phyloP scores from a whole-genome alignment of 2,888 invertebrate genomes.

The Cyclophora punctaria region DNA sequence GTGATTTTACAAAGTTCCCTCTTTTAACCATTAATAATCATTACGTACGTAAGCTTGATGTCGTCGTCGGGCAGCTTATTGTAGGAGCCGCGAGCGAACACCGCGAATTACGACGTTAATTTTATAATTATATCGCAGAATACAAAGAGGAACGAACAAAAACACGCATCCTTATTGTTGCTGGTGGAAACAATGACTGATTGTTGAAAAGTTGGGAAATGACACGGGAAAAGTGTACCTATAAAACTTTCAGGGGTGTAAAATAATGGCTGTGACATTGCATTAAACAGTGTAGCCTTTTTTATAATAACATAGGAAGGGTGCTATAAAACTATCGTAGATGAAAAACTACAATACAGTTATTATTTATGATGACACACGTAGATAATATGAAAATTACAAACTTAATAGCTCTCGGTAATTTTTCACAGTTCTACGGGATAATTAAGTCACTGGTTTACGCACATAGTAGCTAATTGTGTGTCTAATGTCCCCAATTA shows the following conservation, averaged over 20 bases:
- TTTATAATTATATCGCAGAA: conserved; percentile 53
- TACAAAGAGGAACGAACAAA: conserved; percentile 48
- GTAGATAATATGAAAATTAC: no score
- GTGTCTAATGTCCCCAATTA: no score
- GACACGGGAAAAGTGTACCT: conserved; percentile 29
- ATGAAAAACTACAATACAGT: no score
- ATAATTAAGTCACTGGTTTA: no score
- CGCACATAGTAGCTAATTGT: no score
- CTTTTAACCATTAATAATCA: conserved; percentile 58
- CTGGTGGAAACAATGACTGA: conserved; percentile 44
- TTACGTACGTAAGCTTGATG: conserved; percentile 38
- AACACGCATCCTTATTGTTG: conserved; percentile 52
- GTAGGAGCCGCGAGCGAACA: conserved; percentile 34
- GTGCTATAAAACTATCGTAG: no score
- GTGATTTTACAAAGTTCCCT: conserved; percentile 39
- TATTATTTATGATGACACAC: no score
- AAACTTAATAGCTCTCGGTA: no score
- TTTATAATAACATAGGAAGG: no score
- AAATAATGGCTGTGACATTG: conserved; percentile 8
- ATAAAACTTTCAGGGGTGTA: conserved; percentile 13
- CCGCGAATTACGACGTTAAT: conserved; percentile 63
- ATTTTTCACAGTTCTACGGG: no score
- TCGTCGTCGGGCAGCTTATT: conserved; percentile 39
- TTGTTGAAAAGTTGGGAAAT: conserved; percentile 39
- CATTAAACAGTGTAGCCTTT: no score